phyloP scores from a whole-genome alignment of 2,888 invertebrate genomes.

The Ypsolopha sequella region DNA sequence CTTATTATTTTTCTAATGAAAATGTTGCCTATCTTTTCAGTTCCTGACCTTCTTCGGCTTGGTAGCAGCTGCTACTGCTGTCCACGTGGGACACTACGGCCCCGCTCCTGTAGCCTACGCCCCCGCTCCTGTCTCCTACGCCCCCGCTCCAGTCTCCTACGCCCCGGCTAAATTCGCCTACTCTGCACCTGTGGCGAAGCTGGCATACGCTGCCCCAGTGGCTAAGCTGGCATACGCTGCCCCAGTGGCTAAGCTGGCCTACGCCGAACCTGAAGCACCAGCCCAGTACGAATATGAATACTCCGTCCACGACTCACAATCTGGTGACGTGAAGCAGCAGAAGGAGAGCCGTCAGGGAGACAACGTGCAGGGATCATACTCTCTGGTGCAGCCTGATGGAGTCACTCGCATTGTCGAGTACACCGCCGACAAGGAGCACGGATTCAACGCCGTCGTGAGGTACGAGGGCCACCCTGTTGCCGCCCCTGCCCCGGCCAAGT shows the following conservation, averaged over 20 bases:
- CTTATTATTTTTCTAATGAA: no score
- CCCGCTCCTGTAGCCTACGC: constrained; percentile 9
- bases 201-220: constrained; percentile 16
- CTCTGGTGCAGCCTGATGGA: constrained; percentile 61
- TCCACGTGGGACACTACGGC: constrained; percentile 20
- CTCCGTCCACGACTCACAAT: constrained; percentile 53
- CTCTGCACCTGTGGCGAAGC: constrained; percentile 15
- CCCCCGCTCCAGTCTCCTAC: constrained; percentile 9
- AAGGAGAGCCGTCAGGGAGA: constrained; percentile 54
- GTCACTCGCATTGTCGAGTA: constrained; percentile 56
- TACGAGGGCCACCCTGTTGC: constrained; percentile 46
- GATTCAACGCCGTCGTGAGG: constrained; percentile 57
- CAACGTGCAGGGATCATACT: constrained; percentile 55
- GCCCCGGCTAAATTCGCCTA: not conserved
- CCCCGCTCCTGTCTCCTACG: constrained; percentile 11
- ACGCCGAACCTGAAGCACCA: constrained; percentile 42
- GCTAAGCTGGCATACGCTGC: constrained; percentile 22
- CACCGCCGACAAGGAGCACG: constrained; percentile 48
- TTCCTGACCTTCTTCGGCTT: constrained; percentile 28
- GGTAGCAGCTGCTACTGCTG: constrained; percentile 32
- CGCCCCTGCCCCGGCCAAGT: constrained; percentile 10
- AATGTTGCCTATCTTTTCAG: constrained; percentile 13
- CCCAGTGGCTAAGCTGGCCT: constrained; percentile 35
- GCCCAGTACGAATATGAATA: constrained; percentile 57
- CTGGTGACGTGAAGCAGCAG: constrained; percentile 59